Evolutionary conservation across 23 tunicate genomes (phyloP), one percentile per base, ranked within the genome.

Genomic region (Styela plicata): DNA sequence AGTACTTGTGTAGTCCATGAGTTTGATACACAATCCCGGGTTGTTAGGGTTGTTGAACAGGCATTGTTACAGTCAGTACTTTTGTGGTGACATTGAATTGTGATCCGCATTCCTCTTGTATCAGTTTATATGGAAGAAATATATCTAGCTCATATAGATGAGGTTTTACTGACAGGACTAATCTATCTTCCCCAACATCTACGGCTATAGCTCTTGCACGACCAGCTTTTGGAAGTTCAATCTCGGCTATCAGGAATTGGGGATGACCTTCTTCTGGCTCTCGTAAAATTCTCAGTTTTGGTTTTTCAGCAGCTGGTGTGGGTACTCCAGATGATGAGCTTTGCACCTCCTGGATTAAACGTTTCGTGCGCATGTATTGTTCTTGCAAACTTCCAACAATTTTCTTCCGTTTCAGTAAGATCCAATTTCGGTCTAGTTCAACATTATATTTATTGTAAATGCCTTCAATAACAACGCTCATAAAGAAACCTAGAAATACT

Each of bases 401-500:
- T 69, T 93, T 93, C 31, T 93, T 93, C 13, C 71, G 74, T 52
- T 83, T 88, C 32, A 93, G 71, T 68, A 93, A n/a, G 33, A 88
- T 77, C 93, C 92, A 93, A 24, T 88, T 85, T 63, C 93, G 79
- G 26, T 93, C 93, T 26, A 93, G 63, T 52, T 88, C 87, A 32
- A 88, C 82, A 2, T 80, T 69, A 69, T 93, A 88, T 52, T 93
- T 93, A 34, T 76, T 82, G 20, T 18, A 52, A 0, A 93, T 21
- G 22, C 93, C 98, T 70, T 88, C 89, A 31, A 85, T 84, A n/a
- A 93, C 98, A 63, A 93, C 75, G 62, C 98, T 93, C 98, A 88
- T 93, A 35, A 93, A 88, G 74, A 93, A 93, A 3, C 93, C 93
- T 64, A 93, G 77, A 73, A 93, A 93, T 44, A 87, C 37, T 36